Evolutionary conservation across 2,888 invertebrate species (phyloP).

Genomic region (Onchidella celtica): DNA sequence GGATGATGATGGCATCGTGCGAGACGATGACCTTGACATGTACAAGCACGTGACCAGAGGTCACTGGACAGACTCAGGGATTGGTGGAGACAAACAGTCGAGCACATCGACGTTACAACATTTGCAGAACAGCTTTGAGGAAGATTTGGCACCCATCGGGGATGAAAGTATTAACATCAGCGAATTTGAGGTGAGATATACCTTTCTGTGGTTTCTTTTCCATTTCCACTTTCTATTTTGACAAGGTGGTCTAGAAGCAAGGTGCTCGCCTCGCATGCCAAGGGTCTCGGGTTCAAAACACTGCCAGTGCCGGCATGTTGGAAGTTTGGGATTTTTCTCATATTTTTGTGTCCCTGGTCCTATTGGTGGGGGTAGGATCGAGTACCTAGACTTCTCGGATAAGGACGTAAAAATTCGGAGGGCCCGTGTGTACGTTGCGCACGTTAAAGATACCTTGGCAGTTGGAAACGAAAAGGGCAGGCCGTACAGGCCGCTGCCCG

Average conservation of each 20-base stretch:
- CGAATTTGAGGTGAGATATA: slow-evolving; percentile 66
- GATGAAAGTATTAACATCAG: slow-evolving; percentile 76
- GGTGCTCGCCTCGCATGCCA: too few relatives aligned
- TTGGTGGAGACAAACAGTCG: slow-evolving; percentile 70
- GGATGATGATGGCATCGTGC: slow-evolving; percentile 76
- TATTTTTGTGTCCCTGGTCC: too few relatives aligned
- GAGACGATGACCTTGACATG: slow-evolving; percentile 68
- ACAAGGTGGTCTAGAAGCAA: neutral
- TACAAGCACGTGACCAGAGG: slow-evolving; percentile 62
- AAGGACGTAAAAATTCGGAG: too few relatives aligned
- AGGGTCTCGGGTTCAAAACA: too few relatives aligned
- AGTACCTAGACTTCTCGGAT: too few relatives aligned
- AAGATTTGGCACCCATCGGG: slow-evolving; percentile 64
- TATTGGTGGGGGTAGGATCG: too few relatives aligned
- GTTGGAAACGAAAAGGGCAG: too few relatives aligned
- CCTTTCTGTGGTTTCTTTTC: neutral
- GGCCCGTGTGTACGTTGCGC: too few relatives aligned
- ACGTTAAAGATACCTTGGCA: too few relatives aligned
- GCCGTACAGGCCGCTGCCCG: too few relatives aligned
- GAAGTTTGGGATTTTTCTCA: too few relatives aligned
- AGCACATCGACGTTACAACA: slow-evolving; percentile 68
- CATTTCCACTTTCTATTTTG: neutral
- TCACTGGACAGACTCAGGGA: slow-evolving; percentile 75
- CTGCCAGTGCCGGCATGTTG: too few relatives aligned
- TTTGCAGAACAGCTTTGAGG: slow-evolving; percentile 70